phyloP scores from a whole-genome alignment of 2,113 vertebrate genomes.

The Rhinogobius similis region DNA sequence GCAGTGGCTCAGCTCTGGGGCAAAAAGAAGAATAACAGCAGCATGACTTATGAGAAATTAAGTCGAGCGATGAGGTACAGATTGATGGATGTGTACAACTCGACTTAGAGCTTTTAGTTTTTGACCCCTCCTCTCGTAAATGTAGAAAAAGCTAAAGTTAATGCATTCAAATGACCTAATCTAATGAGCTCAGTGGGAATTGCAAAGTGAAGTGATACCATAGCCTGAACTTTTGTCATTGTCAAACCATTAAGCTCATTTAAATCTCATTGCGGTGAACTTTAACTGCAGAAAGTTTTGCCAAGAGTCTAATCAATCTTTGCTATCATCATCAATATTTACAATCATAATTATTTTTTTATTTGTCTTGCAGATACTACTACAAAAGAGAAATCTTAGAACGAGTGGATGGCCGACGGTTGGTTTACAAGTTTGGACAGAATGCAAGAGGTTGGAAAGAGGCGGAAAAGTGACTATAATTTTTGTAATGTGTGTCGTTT shows the following conservation, averaged over 20 bases:
- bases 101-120: background rate
- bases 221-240: constrained; percentile 30
- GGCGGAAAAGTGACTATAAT: constrained; percentile 84
- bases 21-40: constrained; percentile 98
- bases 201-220: constrained; percentile 23
- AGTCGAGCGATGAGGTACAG: constrained; percentile 96
- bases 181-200: constrained; percentile 33
- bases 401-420: constrained; percentile 92
- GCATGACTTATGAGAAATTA: constrained; percentile 98
- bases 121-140: background rate
- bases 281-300: constrained; percentile 10
- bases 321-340: too few species aligned
- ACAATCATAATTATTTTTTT: background rate
- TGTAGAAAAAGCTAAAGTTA: background rate
- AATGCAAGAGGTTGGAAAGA: constrained; percentile 95
- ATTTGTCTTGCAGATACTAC: constrained; percentile 86
- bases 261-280: background rate
- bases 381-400: constrained; percentile 98
- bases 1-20: constrained; percentile 98
- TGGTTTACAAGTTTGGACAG: constrained; percentile 98
- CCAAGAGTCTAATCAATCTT: background rate
- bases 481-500: constrained; percentile 42
- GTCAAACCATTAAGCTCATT: constrained; percentile 44
- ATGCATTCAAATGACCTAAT: constrained; percentile 40
- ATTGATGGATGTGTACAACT: background rate